Percentiles rank a stretch among this genome's conserved stretches.
phyloP scores from a whole-genome alignment of 53 echinoderm and acorn worm genomes.

The Paracentrotus lividus region DNA sequence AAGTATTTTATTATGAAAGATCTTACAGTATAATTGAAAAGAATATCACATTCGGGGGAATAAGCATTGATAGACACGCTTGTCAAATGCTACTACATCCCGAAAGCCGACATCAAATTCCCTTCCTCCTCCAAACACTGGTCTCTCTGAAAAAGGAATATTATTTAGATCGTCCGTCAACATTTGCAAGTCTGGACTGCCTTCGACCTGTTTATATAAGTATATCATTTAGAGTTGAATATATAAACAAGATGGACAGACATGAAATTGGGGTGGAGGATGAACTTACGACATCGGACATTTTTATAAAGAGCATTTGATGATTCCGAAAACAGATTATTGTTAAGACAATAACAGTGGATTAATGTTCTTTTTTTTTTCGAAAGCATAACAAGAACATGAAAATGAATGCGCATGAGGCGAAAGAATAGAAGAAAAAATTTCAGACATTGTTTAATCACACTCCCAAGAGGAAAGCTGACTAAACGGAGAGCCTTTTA shows the following conservation, averaged over 20 bases:
- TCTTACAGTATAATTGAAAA: not conserved
- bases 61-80: not conserved
- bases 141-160: conserved; percentile 20
- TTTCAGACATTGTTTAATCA: not conserved
- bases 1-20: not conserved
- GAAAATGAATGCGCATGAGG: not conserved
- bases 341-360: not conserved
- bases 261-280: not conserved
- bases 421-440: not conserved
- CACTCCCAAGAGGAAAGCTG: not conserved
- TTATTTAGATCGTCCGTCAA: not conserved
- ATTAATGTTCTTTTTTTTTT: not conserved
- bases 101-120: not conserved
- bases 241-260: not conserved
- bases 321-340: not conserved
- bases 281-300: not conserved
- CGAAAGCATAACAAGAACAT: not conserved
- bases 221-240: not conserved
- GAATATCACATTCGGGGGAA: not conserved
- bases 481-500: conserved; percentile 10
- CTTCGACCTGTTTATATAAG: not conserved
- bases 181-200: not conserved
- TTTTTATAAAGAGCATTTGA: not conserved
- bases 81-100: not conserved
- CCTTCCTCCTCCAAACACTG: not conserved